Evolutionary conservation across 2,797 vertebrate genomes (phyloP).

Genomic region (Masticophis lateralis): DNA sequence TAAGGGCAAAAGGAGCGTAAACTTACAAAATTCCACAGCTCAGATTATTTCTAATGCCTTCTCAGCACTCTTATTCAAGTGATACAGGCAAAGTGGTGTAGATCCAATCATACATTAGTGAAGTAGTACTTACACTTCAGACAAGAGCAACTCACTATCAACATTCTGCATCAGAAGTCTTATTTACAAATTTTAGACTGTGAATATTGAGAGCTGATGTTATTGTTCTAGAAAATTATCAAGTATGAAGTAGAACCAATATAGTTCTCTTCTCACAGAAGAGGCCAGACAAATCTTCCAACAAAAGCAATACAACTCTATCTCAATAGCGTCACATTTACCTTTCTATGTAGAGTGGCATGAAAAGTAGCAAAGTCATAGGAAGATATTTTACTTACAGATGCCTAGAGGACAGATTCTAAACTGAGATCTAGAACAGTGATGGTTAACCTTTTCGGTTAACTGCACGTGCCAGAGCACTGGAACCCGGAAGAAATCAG

Average conservation of each 20-base stretch:
- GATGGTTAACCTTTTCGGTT: too few relatives aligned
- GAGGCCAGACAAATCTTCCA: background rate
- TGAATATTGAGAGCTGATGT: background rate
- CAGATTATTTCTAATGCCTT: background rate
- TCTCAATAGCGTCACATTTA: background rate
- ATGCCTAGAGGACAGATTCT: background rate
- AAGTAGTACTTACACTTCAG: slow-evolving; percentile 3
- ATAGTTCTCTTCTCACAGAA: background rate
- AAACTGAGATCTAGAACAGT: background rate
- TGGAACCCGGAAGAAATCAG: too few relatives aligned
- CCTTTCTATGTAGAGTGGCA: background rate
- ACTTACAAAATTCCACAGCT: background rate
- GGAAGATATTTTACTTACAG: background rate
- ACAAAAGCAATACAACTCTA: background rate
- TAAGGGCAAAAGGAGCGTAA: background rate
- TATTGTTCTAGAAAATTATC: background rate
- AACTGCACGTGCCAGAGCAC: too few relatives aligned
- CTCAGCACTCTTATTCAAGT: background rate
- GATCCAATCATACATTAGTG: slow-evolving; percentile 6
- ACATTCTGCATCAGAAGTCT: background rate
- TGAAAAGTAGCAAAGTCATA: background rate
- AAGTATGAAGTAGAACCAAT: background rate
- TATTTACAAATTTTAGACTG: background rate
- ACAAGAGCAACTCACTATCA: slow-evolving; percentile 7
- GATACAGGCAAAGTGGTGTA: background rate